Conservation (phyloP, 2,113 vertebrate genomes). For the Sapajus apella region DNA sequence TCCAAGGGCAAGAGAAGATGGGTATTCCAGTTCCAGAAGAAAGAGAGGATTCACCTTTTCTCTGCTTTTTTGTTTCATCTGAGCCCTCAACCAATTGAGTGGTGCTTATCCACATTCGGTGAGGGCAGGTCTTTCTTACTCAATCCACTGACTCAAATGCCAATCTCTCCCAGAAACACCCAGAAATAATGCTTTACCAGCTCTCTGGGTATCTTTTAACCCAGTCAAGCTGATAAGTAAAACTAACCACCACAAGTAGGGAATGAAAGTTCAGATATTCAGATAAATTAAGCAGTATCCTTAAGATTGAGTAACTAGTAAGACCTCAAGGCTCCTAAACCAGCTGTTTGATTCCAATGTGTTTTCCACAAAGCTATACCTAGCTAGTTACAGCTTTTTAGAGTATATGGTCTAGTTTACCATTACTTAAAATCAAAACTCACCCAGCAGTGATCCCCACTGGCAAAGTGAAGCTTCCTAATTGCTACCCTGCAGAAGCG, state of each 20-base stretch:
- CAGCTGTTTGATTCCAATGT: neutral
- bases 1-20: neutral
- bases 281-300: neutral
- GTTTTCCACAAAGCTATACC: neutral
- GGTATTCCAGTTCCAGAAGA: neutral
- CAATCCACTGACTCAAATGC: neutral
- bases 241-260: neutral
- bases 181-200: neutral
- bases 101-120: neutral
- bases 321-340: neutral
- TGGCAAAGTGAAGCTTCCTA: neutral
- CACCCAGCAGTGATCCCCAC: neutral
- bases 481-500: neutral
- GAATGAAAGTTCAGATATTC: neutral
- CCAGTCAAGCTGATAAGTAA: neutral
- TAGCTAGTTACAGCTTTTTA: neutral
- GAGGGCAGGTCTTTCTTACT: neutral
- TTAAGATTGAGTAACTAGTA: neutral
- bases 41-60: neutral
- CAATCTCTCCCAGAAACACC: neutral
- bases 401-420: neutral
- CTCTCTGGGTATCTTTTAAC: neutral
- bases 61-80: neutral
- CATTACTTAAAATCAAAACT: neutral
- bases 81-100: neutral